Conservation (phyloP, 2,888 invertebrate species). For the Platycheirus rosarum region DNA sequence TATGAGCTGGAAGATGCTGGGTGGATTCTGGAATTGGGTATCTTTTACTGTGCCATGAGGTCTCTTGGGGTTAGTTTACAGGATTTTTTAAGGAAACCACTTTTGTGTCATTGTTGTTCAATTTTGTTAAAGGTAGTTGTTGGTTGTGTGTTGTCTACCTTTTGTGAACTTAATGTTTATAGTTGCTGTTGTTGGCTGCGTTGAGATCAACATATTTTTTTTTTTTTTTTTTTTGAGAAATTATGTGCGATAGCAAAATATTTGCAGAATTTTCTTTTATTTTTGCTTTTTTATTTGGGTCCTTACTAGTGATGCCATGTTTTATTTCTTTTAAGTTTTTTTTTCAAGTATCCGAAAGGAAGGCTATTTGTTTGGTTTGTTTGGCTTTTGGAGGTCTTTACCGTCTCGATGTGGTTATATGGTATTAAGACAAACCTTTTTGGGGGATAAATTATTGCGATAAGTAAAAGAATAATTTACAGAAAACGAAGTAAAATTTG, state of each 20-base stretch:
- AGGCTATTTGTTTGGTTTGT: constrained; percentile 57
- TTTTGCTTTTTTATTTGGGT: constrained; percentile 20
- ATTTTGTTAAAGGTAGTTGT: constrained; percentile 35
- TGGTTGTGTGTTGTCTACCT: constrained; percentile 39
- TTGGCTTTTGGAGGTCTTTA: constrained; percentile 30
- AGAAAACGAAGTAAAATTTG: too few relatives aligned
- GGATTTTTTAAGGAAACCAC: constrained; percentile 69
- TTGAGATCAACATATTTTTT: constrained; percentile 9
- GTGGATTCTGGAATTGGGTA: not conserved
- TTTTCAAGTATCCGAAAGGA: constrained; percentile 32
- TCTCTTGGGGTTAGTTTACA: constrained; percentile 71
- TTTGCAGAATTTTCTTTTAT: constrained; percentile 62
- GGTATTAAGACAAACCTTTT: constrained; percentile 25
- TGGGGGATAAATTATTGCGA: too few relatives aligned
- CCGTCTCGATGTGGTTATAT: constrained; percentile 22
- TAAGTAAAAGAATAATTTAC: too few relatives aligned
- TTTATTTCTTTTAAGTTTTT: constrained; percentile 13
- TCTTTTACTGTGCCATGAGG: constrained; percentile 47
- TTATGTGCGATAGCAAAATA: constrained; percentile 60
- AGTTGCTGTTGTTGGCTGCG: constrained; percentile 34
- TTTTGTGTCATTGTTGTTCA: constrained; percentile 64
- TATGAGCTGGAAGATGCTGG: not conserved
- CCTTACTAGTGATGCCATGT: not conserved
- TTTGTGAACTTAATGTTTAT: constrained; percentile 60
- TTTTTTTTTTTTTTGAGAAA: constrained; percentile 15